phyloP scores from a whole-genome alignment of 2,113 vertebrate species.

The Fulmarus glacialis region DNA sequence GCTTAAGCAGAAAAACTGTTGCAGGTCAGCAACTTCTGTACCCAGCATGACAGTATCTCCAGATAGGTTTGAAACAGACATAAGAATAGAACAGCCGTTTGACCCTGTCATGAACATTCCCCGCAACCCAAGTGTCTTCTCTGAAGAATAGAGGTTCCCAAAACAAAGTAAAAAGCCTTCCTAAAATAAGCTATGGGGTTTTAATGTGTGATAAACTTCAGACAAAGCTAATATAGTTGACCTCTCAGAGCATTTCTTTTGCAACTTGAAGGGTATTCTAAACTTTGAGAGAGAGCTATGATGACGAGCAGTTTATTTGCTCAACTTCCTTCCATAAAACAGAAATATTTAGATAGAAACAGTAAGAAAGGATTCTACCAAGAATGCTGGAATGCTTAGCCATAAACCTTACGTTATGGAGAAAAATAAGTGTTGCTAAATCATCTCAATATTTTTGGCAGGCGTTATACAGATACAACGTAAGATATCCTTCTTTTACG shows the following conservation, averaged over 20 bases:
- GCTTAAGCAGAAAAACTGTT: background rate
- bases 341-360: background rate
- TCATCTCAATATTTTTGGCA: background rate
- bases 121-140: background rate
- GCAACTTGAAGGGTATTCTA: background rate
- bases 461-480: background rate
- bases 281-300: background rate
- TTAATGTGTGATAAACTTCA: background rate
- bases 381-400: background rate
- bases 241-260: background rate
- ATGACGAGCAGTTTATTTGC: background rate
- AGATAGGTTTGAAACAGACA: background rate
- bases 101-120: too few relatives aligned
- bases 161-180: background rate
- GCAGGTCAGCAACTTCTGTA: background rate
- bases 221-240: background rate
- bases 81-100: background rate
- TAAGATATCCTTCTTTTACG: background rate
- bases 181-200: background rate
- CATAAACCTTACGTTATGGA: background rate
- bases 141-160: background rate
- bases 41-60: too few relatives aligned
- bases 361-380: background rate
- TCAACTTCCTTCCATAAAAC: background rate
- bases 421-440: background rate